phyloP scores from a whole-genome alignment of 2,888 invertebrate genomes.

The Schizaphis graminum region DNA sequence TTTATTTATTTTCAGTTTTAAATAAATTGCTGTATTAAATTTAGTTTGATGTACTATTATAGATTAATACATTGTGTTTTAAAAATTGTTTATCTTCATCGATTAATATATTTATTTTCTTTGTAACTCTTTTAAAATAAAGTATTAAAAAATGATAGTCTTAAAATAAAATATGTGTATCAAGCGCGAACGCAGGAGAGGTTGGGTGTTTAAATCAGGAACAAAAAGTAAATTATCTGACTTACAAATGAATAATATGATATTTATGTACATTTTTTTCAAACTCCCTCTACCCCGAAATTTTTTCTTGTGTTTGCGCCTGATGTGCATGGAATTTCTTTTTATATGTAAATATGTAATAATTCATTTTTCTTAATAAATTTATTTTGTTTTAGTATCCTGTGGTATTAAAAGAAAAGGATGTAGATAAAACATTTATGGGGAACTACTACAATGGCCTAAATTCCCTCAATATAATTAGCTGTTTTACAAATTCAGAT shows the following conservation, averaged over 20 bases:
- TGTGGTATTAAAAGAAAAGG: conserved; percentile 70
- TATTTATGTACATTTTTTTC: too few relatives aligned
- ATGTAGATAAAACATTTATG: conserved; percentile 66
- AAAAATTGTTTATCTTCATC: neutral
- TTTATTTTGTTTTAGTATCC: conserved; percentile 73
- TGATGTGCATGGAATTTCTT: neutral
- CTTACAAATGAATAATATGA: too few relatives aligned
- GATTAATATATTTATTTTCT: too few relatives aligned
- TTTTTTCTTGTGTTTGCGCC: too few relatives aligned
- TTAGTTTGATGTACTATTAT: neutral
- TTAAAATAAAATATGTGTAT: neutral
- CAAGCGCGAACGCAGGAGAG: too few relatives aligned
- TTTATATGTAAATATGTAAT: neutral
- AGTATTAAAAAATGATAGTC: neutral
- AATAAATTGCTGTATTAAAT: neutral
- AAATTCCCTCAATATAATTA: conserved; percentile 90
- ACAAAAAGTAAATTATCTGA: too few relatives aligned
- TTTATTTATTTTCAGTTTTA: neutral
- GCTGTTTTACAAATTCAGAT: conserved; percentile 84
- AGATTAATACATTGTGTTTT: neutral
- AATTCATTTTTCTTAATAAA: neutral
- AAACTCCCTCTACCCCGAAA: too few relatives aligned
- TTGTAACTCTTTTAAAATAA: neutral
- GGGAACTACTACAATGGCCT: conserved; percentile 80
- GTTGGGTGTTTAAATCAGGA: too few relatives aligned